Conservation (phyloP, 2,888 invertebrate genomes). For the Limnephilus lunatus region DNA sequence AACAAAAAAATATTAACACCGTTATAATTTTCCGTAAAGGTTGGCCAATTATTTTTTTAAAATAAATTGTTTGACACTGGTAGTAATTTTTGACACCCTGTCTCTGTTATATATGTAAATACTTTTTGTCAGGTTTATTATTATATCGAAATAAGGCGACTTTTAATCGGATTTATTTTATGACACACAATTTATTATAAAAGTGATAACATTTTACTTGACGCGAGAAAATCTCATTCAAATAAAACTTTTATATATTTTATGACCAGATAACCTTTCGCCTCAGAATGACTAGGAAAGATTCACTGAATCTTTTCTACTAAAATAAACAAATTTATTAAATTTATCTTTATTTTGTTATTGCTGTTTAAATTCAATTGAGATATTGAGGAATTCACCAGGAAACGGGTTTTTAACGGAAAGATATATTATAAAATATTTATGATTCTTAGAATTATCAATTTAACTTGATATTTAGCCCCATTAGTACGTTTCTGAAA, state of each 20-base stretch:
- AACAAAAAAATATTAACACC: no score
- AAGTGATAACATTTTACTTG: neutral
- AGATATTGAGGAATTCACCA: neutral
- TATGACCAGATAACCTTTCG: neutral
- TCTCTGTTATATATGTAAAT: neutral
- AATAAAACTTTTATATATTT: neutral
- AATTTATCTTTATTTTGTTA: neutral
- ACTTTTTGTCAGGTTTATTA: neutral
- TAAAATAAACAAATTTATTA: neutral
- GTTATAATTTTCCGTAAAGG: no score
- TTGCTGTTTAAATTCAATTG: neutral
- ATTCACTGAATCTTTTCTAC: neutral
- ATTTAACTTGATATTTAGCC: no score
- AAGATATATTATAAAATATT: no score
- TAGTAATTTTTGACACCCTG: neutral
- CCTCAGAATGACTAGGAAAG: neutral
- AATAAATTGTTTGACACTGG: neutral
- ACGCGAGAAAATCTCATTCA: neutral
- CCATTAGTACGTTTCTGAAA: no score
- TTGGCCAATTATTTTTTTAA: neutral
- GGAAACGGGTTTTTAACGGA: no score
- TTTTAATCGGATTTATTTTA: neutral
- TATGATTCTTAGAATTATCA: no score
- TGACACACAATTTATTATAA: neutral
- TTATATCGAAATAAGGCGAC: neutral